Percentiles rank a stretch among this genome's conserved stretches.
Conservation (phyloP, 2,797 vertebrate species). For the Sebastes itinus region DNA sequence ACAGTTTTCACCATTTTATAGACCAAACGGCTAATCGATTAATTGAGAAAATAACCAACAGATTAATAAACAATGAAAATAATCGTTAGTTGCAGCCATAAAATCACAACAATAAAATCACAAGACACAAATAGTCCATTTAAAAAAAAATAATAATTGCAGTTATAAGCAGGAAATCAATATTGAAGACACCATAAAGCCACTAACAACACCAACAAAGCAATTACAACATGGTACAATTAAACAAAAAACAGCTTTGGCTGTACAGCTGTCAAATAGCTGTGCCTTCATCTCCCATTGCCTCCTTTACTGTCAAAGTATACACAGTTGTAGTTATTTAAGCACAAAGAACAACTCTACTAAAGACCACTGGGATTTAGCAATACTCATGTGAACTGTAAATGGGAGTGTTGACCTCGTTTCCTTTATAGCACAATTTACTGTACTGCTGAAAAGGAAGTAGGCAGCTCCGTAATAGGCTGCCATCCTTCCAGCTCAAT, state of each 20-base stretch:
- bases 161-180: neutral
- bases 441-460: constrained; percentile 42
- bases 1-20: no score
- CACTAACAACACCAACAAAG: neutral
- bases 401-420: constrained; percentile 40
- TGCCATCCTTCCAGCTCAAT: constrained; percentile 27
- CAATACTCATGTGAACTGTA: constrained; percentile 24
- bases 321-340: neutral
- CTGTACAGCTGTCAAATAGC: neutral
- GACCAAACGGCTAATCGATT: no score
- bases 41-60: no score
- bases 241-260: neutral
- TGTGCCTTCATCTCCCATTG: neutral
- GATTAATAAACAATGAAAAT: no score
- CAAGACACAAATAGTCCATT: neutral
- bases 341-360: neutral
- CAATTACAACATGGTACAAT: neutral
- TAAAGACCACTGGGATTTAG: constrained; percentile 8
- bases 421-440: constrained; percentile 55
- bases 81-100: neutral
- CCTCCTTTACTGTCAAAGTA: neutral
- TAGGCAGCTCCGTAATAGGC: neutral
- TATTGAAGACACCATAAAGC: neutral
- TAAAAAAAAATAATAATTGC: neutral
- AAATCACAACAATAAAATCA: neutral